Conservation (phyloP, 1,140 invertebrate species). For the Apis dorsata region DNA sequence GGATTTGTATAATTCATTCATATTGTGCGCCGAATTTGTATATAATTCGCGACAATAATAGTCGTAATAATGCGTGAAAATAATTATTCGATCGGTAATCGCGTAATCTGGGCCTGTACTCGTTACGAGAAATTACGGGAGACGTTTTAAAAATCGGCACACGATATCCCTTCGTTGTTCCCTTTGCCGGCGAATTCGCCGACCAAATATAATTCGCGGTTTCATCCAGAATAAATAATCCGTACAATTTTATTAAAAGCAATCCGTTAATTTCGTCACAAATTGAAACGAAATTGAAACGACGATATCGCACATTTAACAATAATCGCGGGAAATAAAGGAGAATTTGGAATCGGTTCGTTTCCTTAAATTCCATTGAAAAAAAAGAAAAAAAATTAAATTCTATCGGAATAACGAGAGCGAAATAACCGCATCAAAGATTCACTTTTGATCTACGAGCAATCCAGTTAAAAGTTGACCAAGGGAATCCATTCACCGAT, state of each 20-base stretch:
- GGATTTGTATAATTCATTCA: constrained; percentile 2
- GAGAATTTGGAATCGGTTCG: neutral
- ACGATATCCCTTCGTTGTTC: neutral
- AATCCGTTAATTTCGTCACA: neutral
- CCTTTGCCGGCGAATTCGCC: too few species aligned
- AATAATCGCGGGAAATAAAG: too few species aligned
- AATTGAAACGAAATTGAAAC: neutral
- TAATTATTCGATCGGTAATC: neutral
- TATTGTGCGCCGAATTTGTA: neutral
- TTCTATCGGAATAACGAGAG: neutral
- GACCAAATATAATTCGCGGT: too few species aligned
- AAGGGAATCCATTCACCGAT: too few species aligned
- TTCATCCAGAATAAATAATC: neutral
- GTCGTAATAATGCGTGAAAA: neutral
- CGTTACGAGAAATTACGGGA: neutral
- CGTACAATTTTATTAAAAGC: neutral
- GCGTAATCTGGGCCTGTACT: neutral
- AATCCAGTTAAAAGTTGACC: constrained; percentile 4
- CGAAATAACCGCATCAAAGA: neutral
- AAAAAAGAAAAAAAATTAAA: neutral
- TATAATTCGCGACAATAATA: neutral
- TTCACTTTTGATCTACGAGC: neutral
- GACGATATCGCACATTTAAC: too few species aligned
- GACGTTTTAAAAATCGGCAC: neutral
- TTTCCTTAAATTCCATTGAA: neutral